Evolutionary conservation across 2,888 invertebrate genomes (phyloP), one percentile per base, ranked within the genome.

Genomic region (Choreutis nemorana): DNA sequence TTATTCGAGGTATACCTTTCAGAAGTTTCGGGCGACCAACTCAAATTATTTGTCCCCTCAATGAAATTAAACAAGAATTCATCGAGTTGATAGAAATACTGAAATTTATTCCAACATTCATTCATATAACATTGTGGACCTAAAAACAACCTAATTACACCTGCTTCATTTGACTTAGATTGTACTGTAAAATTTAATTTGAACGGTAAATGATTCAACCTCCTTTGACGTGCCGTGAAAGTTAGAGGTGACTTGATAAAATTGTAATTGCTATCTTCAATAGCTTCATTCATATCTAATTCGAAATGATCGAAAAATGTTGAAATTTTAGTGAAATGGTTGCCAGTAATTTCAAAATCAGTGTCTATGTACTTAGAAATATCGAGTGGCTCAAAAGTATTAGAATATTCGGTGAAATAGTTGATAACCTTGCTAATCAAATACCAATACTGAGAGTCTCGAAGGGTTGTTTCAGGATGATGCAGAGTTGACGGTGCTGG

Each of bases 401-500:
- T 48, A 29, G 56, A 55, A 34, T 58, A 73, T 10, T 66, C 61
- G 5, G 42, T 52, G 14, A 65, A 68, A 36, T 75, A 77, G 23
- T 55, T 58, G 5, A 70, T 33, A 22, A 59, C 42, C 24, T 47
- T 51, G 36, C 64, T 44, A 4, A 77, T 54, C 37, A 77, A 43
- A 11, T 50, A 39, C 73, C 73, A 75, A 36, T 64, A 75, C 2
- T 55, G 41, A 1, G 73, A 68, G 39, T 75, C 75, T 34, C 73
- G 54, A 21, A 78, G 40, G 14, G 68, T 48, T 32, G 77, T 78
- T 46, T 75, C 63, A 3, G 73, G 63, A 26, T 67, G 64, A 36
- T 77, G 75, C 16, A 75, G 33, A 15, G 67, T 37, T 11, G 77
- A 70, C 14, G 77, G 77, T 3, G 73, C 62, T 9, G 75, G 65